Conservation (phyloP, 2,113 vertebrate genomes). For the Ginglymostoma cirratum region DNA sequence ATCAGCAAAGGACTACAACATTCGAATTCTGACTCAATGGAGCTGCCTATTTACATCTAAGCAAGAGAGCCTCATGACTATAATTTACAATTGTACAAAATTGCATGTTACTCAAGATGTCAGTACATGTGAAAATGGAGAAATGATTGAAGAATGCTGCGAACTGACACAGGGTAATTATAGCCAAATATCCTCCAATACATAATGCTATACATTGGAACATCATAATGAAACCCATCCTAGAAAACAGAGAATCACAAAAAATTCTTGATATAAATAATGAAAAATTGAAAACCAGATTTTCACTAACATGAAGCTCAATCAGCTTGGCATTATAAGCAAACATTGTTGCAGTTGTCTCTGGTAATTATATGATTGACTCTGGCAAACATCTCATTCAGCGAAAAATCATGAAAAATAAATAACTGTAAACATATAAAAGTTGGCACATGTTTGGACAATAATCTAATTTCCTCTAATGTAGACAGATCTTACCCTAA, state of each 20-base stretch:
- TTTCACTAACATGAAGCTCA: neutral
- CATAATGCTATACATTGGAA: neutral
- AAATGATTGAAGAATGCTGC: neutral
- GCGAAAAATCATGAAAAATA: neutral
- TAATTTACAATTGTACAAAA: neutral
- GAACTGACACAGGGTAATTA: neutral
- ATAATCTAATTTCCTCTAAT: neutral
- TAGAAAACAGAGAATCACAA: neutral
- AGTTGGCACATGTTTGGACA: conserved; percentile 11
- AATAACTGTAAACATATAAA: neutral
- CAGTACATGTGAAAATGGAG: neutral
- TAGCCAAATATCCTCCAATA: neutral
- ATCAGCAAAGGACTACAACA: neutral
- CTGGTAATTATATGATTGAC: neutral
- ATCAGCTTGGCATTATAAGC: neutral
- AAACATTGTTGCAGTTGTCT: neutral
- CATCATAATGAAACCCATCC: neutral
- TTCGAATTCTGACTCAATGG: too few species aligned
- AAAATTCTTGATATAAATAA: neutral
- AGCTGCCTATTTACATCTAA: neutral
- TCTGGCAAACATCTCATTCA: neutral
- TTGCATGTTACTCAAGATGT: neutral
- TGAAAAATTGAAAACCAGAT: neutral
- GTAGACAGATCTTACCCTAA: conserved; percentile 66
- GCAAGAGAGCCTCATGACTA: neutral